Percentiles rank a stretch among this genome's conserved stretches.
phyloP scores from a whole-genome alignment of 2,797 vertebrate species.

The Coranthus polyacanthus region DNA sequence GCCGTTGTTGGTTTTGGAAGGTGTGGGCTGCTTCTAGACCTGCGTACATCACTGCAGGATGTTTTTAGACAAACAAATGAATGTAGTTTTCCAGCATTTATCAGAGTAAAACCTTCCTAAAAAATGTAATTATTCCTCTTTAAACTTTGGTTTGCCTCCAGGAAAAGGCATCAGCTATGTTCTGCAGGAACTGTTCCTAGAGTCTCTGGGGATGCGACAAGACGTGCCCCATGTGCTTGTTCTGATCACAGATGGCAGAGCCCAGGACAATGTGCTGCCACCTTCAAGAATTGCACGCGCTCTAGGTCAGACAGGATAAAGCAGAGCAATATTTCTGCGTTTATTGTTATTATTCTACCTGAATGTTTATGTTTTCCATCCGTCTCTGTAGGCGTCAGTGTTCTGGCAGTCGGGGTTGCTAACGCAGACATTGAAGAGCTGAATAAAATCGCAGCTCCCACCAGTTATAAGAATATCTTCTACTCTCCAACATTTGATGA shows the following conservation, averaged over 20 bases:
- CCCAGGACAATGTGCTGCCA: conserved; percentile 89
- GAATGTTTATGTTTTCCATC: not conserved
- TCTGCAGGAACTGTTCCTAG: conserved; percentile 89
- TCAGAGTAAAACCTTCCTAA: not conserved
- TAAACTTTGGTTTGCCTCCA: conserved; percentile 49
- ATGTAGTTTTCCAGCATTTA: too few relatives aligned
- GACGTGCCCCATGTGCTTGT: conserved; percentile 86
- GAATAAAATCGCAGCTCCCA: conserved; percentile 83
- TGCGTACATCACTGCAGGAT: too few relatives aligned
- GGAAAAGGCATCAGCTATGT: conserved; percentile 89
- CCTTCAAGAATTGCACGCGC: conserved; percentile 88
- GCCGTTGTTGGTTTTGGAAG: too few relatives aligned
- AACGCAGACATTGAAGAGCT: conserved; percentile 88
- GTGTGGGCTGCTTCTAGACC: too few relatives aligned
- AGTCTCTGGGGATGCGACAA: conserved; percentile 90
- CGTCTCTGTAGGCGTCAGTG: conserved; percentile 84
- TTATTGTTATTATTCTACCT: not conserved
- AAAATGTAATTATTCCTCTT: too few relatives aligned
- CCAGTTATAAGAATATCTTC: conserved; percentile 88
- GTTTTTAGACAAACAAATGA: too few relatives aligned
- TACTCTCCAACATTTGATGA: conserved; percentile 88
- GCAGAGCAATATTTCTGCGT: not conserved
- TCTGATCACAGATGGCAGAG: conserved; percentile 91
- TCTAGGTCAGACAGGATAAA: conserved; percentile 81
- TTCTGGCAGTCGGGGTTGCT: conserved; percentile 88